phyloP scores from a whole-genome alignment of 2,888 invertebrate species.

The Luperina testacea region DNA sequence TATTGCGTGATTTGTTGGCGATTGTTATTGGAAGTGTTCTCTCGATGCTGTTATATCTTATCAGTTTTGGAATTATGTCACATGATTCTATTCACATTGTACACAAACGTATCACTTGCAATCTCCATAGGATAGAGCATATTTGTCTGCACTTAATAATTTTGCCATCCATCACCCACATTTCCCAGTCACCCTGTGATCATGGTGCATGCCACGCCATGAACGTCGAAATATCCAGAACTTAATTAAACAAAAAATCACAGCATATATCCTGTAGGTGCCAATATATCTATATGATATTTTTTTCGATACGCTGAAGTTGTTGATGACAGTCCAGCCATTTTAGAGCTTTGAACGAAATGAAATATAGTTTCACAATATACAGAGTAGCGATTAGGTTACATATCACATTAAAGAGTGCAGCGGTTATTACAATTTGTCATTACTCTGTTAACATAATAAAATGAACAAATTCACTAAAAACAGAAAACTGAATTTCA shows the following conservation, averaged over 20 bases:
- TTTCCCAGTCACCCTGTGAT: background rate
- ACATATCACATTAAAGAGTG: too few species aligned
- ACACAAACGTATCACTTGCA: background rate
- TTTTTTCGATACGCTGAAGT: background rate
- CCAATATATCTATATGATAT: background rate
- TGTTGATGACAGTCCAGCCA: background rate
- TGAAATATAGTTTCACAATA: background rate
- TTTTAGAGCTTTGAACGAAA: background rate
- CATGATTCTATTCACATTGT: background rate
- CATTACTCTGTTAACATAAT: too few species aligned
- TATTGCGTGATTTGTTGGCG: conserved; percentile 47
- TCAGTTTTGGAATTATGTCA: conserved; percentile 1
- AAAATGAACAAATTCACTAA: too few species aligned
- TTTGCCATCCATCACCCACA: background rate
- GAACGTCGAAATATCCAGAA: background rate
- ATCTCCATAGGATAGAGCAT: background rate
- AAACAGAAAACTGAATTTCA: too few species aligned
- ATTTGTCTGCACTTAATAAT: background rate
- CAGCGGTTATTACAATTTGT: too few species aligned
- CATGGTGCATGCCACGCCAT: background rate
- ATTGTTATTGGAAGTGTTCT: conserved; percentile 29
- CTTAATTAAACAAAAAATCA: too few species aligned
- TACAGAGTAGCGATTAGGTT: too few species aligned
- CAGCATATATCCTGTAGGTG: background rate
- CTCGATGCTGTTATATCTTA: conserved; percentile 4